Evolutionary conservation across 2,888 invertebrate genomes (phyloP).

Genomic region (Habroteleia sp.): DNA sequence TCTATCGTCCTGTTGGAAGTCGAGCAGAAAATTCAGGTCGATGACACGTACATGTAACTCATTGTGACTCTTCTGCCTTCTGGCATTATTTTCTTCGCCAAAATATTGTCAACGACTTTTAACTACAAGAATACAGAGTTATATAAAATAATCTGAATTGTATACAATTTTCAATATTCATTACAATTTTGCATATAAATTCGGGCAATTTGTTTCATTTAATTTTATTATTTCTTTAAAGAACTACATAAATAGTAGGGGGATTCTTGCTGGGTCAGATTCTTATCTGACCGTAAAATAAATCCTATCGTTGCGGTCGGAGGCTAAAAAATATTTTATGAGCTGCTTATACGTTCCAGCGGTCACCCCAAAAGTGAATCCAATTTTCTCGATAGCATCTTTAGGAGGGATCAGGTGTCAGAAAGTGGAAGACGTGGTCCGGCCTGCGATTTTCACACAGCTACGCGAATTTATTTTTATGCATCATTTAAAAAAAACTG

Average conservation of each 20-base stretch:
- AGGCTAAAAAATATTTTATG: constrained; percentile 80
- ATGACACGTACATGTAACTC: constrained; percentile 48
- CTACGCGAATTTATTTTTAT: constrained; percentile 37
- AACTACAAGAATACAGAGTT: no score
- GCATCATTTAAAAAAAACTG: constrained; percentile 29
- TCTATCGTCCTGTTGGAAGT: constrained; percentile 39
- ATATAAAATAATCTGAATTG: no score
- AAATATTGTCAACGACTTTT: no score
- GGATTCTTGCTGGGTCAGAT: constrained; percentile 68
- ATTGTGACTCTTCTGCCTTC: constrained; percentile 35
- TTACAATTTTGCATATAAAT: constrained; percentile 9
- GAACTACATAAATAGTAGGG: constrained; percentile 43
- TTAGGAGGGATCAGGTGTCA: constrained; percentile 79
- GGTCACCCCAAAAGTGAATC: constrained; percentile 80
- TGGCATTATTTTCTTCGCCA: constrained; percentile 31
- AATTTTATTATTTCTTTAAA: constrained; percentile 42
- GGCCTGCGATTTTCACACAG: constrained; percentile 59
- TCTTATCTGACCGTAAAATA: constrained; percentile 79
- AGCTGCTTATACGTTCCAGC: constrained; percentile 81
- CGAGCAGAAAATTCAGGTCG: constrained; percentile 55
- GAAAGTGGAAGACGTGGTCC: constrained; percentile 62
- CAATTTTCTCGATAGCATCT: constrained; percentile 81
- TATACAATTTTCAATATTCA: neutral
- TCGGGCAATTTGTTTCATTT: constrained; percentile 28
- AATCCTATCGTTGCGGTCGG: constrained; percentile 75